Conservation (phyloP, 2,888 invertebrate species). For the Acleris cristana region DNA sequence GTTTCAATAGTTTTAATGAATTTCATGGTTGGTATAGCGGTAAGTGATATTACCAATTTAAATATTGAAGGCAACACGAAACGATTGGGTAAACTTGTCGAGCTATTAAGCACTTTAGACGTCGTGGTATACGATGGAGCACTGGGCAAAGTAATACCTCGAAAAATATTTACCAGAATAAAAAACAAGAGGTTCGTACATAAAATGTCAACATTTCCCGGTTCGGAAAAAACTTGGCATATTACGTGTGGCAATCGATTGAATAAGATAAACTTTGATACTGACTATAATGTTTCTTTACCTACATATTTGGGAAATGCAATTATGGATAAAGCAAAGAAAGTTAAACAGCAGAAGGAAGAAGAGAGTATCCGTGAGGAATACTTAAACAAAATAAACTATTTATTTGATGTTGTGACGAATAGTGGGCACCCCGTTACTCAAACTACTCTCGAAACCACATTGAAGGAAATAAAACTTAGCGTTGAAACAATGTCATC, state of each 20-base stretch:
- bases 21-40: slow-evolving; percentile 64
- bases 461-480: neutral
- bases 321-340: slow-evolving; percentile 6
- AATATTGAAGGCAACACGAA: slow-evolving; percentile 61
- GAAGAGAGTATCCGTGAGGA: neutral
- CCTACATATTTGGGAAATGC: neutral
- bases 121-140: slow-evolving; percentile 42
- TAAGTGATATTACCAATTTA: slow-evolving; percentile 62
- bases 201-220: slow-evolving; percentile 12
- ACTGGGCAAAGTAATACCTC: slow-evolving; percentile 1
- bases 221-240: slow-evolving; percentile 12
- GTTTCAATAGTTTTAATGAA: slow-evolving; percentile 65
- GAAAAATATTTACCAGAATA: neutral
- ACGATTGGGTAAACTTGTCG: slow-evolving; percentile 59
- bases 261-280: neutral
- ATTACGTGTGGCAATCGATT: neutral
- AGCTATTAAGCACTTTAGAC: slow-evolving; percentile 53
- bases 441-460: neutral
- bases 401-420: neutral
- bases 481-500: slow-evolving; percentile 4
- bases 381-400: slow-evolving; percentile 10
- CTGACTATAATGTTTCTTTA: neutral
- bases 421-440: neutral
- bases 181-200: neutral
- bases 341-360: neutral